Base-by-base conservation (phyloP, 2,797 vertebrate species). In the Columba guinea region DNA sequence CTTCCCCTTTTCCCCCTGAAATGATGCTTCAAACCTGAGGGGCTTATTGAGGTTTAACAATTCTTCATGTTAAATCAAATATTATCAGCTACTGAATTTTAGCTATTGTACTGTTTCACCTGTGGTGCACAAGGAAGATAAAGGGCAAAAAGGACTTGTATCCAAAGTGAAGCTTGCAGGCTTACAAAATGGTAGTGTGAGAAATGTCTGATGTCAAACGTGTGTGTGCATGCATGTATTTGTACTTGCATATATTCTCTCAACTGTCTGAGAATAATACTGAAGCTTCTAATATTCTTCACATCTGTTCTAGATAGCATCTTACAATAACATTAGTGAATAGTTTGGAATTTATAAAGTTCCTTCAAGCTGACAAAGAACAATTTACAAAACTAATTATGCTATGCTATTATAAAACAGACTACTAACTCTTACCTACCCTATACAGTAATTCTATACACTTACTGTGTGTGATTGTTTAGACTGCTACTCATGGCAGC, bases 251-350 rank as follows among this genome's bases (percentile, higher is more conserved):
- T 44, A 28, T 68, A 64, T 75, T 46, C 4, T 71, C 9, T 77
- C 0, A 0, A 17, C 10, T 65, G 5, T 44, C 32, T 37, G 49
- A 70, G 23, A 58, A 28, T 12, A 64, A 52, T 35, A 73, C 3
- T 0, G 7, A 78, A 51, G 20, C 2, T 70, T 78, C 41, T 35
- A 35, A 63, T 68, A 49, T 53, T 74, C 12, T 69, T 76, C 18
- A 80, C 2, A 28, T 37, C 3, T 91, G 12, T 39, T 58, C 21
- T 39, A 51, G 15, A 68, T 37, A 44, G 5, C 21, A 71, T 60
- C 17, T 90, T 49, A 41, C 10, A 75, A 21, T 34, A 80, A 30
- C 0, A 2, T 64, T 46, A 64, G 6, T 69, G 58, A 81, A 68
- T 44, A 67, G 2, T 21, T 67, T 76, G 15, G 41, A 88, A 88